These are phyloP conservation scores for Pardosa pseudoannulata DNA, from an alignment of 2,888 invertebrate species.

Conservation along the genomic window DNA sequence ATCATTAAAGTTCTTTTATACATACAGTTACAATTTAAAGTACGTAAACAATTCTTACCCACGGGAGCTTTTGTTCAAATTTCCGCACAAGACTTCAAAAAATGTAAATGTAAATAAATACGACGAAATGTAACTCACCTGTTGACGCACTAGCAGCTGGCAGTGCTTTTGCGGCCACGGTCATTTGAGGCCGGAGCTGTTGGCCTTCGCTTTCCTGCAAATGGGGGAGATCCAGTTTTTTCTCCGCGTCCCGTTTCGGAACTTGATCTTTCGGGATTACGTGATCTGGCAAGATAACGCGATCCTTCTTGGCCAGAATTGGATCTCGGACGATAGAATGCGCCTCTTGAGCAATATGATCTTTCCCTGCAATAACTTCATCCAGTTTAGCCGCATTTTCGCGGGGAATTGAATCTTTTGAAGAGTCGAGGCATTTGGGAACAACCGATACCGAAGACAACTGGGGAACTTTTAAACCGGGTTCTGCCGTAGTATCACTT, in stretches of 20 bases:
- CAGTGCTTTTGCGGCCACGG: conserved; percentile 7
- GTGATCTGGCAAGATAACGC: neutral
- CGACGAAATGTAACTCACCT: neutral
- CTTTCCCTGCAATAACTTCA: too few relatives aligned
- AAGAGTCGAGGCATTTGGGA: neutral
- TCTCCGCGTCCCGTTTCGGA: neutral
- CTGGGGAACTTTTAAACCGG: neutral
- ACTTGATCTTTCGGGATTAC: neutral
- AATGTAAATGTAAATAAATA: too few relatives aligned
- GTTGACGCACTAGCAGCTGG: neutral
- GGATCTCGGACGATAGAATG: too few relatives aligned
- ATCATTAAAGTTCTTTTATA: too few relatives aligned
- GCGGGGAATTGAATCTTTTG: neutral
- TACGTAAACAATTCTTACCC: too few relatives aligned
- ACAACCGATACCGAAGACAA: neutral
- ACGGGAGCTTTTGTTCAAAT: too few relatives aligned
- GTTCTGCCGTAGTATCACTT: neutral
- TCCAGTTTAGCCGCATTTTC: too few relatives aligned
- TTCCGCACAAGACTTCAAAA: too few relatives aligned
- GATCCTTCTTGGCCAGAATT: too few relatives aligned
- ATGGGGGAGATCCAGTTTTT: conserved; percentile 3
- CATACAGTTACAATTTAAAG: too few relatives aligned
- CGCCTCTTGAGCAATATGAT: too few relatives aligned
- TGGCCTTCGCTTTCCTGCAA: neutral
- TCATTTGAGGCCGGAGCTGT: neutral